These are phyloP conservation scores for Trididemnum nubilum DNA, from an alignment of 23 tunicate species.

Conservation along the genomic window DNA sequence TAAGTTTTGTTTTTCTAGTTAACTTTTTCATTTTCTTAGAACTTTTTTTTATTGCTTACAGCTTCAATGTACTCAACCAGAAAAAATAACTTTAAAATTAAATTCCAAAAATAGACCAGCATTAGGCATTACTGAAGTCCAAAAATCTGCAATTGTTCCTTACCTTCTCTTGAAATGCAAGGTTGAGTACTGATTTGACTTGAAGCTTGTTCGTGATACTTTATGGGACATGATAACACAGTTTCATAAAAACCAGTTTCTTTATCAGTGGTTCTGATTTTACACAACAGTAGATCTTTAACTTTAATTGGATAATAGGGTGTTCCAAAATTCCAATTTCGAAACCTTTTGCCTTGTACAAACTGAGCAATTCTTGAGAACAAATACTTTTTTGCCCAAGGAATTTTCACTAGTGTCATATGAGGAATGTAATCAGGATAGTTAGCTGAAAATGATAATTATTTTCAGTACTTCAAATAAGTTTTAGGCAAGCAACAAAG, in stretches of 20 bases:
- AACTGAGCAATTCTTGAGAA: neutral
- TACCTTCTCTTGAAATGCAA: no score
- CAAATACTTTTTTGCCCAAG: neutral
- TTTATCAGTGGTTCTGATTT: constrained; percentile 9
- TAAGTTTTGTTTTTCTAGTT: no score
- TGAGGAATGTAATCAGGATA: constrained; percentile 28
- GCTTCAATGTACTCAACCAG: no score
- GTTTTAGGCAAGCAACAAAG: neutral
- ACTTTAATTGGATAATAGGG: neutral
- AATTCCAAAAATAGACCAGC: no score
- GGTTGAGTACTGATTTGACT: no score
- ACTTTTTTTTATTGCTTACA: no score
- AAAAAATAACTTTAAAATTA: no score
- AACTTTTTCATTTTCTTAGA: no score
- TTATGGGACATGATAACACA: neutral
- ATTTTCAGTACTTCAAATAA: neutral
- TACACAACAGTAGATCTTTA: constrained; percentile 24
- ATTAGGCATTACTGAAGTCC: no score
- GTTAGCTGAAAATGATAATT: constrained; percentile 23
- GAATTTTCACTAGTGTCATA: constrained; percentile 37
- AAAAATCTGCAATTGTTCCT: no score
- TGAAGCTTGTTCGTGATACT: no score
- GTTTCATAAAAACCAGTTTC: constrained; percentile 38
- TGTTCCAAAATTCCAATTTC: constrained; percentile 23
- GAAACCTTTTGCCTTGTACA: neutral